A percentile compares a stretch with the other conserved stretches of the same genome.
These are phyloP conservation scores for human DNA, from an alignment of 2,113 vertebrate genomes.

Conservation along the genomic window DNA sequence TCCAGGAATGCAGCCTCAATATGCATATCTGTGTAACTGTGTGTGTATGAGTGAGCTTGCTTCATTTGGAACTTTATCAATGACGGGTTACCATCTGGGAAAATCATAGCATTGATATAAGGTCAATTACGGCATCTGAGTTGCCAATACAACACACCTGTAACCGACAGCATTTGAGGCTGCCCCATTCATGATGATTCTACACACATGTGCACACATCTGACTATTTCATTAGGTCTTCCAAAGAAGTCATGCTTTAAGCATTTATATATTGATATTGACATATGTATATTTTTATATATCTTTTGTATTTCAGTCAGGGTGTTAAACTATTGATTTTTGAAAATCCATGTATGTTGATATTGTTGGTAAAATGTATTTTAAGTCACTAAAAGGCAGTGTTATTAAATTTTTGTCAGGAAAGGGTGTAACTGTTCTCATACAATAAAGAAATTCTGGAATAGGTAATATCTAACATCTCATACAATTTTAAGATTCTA, in stretches of 20 bases:
- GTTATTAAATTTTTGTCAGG: not conserved
- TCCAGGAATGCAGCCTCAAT: not conserved
- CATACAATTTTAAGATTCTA: not conserved
- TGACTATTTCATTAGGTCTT: not conserved
- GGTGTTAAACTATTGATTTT: not conserved
- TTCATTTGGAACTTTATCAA: not conserved
- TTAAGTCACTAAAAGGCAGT: not conserved
- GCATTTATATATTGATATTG: not conserved
- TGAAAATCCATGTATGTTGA: not conserved
- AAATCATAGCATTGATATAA: not conserved
- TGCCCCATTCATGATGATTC: not conserved
- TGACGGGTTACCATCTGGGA: not conserved
- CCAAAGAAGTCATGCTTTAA: not conserved
- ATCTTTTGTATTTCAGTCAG: not conserved
- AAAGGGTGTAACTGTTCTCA: not conserved
- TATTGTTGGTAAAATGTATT: not conserved
- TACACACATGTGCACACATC: not conserved
- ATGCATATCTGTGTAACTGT: not conserved
- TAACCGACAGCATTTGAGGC: not conserved
- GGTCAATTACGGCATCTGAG: not conserved
- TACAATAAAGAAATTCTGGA: not conserved
- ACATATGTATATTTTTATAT: not conserved
- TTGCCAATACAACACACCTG: not conserved
- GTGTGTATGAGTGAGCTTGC: not conserved
- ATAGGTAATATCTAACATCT: not conserved